Percentiles rank a stretch among this genome's conserved stretches.
Conservation (phyloP, 2,888 invertebrate genomes). For the Chirona hameri region DNA sequence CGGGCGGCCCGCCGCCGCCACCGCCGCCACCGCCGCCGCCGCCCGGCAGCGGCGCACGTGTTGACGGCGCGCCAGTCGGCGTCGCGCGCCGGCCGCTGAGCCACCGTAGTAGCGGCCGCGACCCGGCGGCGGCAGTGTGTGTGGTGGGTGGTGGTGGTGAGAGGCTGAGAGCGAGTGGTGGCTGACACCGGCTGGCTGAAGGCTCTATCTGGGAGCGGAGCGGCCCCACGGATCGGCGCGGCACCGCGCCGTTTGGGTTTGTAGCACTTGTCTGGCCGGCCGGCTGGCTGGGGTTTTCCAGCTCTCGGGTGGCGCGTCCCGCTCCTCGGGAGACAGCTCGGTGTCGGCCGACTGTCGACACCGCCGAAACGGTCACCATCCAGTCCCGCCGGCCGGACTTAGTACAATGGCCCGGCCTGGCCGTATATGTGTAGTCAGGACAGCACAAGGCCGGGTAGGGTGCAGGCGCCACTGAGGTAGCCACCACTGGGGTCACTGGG, state of each 20-base stretch:
- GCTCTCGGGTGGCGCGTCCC: too few species aligned
- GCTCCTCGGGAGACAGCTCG: too few species aligned
- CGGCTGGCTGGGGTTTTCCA: background rate
- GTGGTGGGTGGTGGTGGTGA: background rate
- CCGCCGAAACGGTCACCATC: too few species aligned
- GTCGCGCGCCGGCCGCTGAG: background rate
- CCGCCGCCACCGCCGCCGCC: background rate
- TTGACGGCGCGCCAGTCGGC: slow-evolving; percentile 2
- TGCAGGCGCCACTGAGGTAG: too few species aligned
- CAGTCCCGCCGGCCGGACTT: too few species aligned
- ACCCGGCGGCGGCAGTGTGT: background rate
- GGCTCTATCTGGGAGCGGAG: background rate
- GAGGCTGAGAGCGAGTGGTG: background rate
- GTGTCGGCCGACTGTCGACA: too few species aligned
- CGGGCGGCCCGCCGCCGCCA: background rate
- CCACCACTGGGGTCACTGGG: too few species aligned
- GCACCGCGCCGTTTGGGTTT: background rate
- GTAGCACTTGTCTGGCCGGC: background rate
- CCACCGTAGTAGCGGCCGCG: background rate
- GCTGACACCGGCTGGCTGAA: background rate
- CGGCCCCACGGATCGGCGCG: too few species aligned
- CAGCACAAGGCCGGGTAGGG: too few species aligned
- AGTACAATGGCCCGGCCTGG: too few species aligned
- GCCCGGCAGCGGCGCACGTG: slow-evolving; percentile 1
- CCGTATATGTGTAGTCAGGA: too few species aligned